Evolutionary conservation across 2,888 invertebrate genomes (phyloP).

Genomic region (Drosophila buzzatii): DNA sequence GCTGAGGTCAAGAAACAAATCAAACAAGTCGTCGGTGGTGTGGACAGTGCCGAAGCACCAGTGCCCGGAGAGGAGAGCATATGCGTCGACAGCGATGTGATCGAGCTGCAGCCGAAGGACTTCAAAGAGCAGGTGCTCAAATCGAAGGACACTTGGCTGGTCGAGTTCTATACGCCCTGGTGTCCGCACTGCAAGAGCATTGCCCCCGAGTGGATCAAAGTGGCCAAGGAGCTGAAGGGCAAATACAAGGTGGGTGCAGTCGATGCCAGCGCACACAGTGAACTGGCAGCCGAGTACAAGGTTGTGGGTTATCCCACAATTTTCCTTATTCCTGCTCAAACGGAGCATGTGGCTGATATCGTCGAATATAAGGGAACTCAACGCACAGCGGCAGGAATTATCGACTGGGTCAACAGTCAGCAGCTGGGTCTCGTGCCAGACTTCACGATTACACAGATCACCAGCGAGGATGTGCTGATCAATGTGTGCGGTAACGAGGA

Average conservation of each 20-base stretch:
- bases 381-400: background rate
- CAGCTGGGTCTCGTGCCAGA: background rate
- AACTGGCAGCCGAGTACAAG: background rate
- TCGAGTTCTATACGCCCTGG: slow-evolving; percentile 12
- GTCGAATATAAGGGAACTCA: background rate
- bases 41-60: background rate
- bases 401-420: background rate
- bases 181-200: background rate
- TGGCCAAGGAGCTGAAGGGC: slow-evolving; percentile 7
- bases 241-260: slow-evolving; percentile 4
- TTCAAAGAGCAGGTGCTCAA: slow-evolving; percentile 13
- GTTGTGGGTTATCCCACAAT: background rate
- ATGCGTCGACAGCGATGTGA: background rate
- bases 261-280: background rate
- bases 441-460: background rate
- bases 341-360: background rate
- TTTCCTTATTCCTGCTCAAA: slow-evolving; percentile 1
- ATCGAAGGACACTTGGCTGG: slow-evolving; percentile 9
- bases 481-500: background rate
- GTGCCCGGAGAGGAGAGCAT: background rate
- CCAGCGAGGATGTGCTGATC: background rate
- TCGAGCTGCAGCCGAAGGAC: background rate
- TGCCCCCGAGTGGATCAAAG: background rate
- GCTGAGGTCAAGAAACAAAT: background rate
- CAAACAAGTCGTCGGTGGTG: background rate